Conservation (phyloP, 2,797 vertebrate genomes). For the Toxotes lorentzi region DNA sequence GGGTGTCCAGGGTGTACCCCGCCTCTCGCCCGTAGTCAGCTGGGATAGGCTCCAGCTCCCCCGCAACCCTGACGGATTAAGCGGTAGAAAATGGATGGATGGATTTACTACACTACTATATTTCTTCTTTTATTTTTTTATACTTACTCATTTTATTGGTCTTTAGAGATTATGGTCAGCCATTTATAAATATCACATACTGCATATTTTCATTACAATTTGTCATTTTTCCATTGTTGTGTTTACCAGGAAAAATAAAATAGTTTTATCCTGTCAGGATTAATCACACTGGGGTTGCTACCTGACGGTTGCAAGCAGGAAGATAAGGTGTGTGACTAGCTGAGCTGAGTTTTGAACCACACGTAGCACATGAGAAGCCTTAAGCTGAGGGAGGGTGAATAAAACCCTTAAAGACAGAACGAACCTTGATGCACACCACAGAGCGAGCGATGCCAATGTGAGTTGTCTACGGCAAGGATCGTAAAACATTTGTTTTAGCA, state of each 20-base stretch:
- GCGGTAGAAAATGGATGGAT: too few species aligned
- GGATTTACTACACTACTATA: neutral
- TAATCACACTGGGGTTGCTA: constrained; percentile 47
- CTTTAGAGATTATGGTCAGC: constrained; percentile 2
- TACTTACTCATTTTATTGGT: neutral
- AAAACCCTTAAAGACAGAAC: constrained; percentile 29
- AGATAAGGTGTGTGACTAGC: constrained; percentile 42
- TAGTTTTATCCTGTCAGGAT: constrained; percentile 48
- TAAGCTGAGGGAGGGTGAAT: constrained; percentile 50
- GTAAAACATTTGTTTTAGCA: constrained; percentile 75
- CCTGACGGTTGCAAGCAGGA: constrained; percentile 41
- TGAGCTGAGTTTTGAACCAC: constrained; percentile 33
- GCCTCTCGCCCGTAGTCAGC: too few species aligned
- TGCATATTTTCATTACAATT: constrained; percentile 20
- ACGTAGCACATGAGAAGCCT: constrained; percentile 17
- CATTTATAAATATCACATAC: constrained; percentile 29
- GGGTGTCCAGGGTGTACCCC: too few species aligned
- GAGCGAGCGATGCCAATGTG: constrained; percentile 48
- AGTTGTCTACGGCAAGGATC: constrained; percentile 51
- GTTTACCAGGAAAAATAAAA: constrained; percentile 42
- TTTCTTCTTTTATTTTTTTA: constrained; percentile 1
- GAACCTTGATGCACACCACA: constrained; percentile 28
- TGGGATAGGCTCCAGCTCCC: too few species aligned
- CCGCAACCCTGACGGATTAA: too few species aligned
- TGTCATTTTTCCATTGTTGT: constrained; percentile 31